These are phyloP conservation scores for Pelosia muscerda DNA, from an alignment of 2,888 invertebrate genomes.

Conservation along the genomic window DNA sequence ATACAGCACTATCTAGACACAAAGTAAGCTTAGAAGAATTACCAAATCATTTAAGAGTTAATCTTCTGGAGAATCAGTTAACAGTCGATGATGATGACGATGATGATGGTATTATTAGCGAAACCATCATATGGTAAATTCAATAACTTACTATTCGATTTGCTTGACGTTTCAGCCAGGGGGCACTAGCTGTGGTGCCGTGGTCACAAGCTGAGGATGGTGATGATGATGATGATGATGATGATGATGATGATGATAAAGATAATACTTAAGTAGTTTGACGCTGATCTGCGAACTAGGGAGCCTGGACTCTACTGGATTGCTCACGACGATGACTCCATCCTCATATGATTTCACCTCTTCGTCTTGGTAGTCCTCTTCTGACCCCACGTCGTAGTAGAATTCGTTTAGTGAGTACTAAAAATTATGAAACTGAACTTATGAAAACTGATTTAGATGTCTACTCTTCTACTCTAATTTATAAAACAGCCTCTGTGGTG, in stretches of 20 bases:
- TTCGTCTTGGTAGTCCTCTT: conserved; percentile 22
- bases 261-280: conserved; percentile 58
- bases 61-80: background rate
- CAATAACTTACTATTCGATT: no score
- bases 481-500: no score
- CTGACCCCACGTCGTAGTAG: conserved; percentile 58
- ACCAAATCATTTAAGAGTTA: background rate
- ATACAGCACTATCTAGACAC: no score
- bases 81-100: background rate
- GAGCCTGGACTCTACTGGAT: conserved; percentile 72
- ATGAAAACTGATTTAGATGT: background rate
- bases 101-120: no score
- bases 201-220: no score
- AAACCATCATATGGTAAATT: no score
- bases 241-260: background rate
- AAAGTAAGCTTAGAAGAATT: no score
- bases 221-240: background rate
- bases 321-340: conserved; percentile 59
- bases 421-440: background rate
- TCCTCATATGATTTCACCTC: conserved; percentile 31
- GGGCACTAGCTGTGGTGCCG: no score
- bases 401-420: conserved; percentile 48
- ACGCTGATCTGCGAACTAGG: conserved; percentile 65
- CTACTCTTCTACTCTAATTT: no score
- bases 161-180: no score